Base-by-base conservation (phyloP, 2,797 vertebrate species). In the Sternotherus odoratus region DNA sequence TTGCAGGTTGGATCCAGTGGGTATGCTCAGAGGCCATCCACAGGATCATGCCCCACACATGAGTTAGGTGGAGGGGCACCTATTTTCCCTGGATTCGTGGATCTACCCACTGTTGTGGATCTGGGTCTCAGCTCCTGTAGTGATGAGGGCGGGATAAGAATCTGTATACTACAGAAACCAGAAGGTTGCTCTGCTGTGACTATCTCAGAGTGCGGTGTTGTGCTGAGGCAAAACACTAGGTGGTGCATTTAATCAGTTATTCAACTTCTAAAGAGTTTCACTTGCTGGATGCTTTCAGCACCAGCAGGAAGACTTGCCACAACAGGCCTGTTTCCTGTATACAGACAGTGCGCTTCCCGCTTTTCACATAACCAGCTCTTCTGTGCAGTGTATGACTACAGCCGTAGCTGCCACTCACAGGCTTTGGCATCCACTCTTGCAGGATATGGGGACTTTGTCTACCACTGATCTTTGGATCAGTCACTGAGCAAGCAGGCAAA, bases 171-270 rank as follows among this genome's bases (percentile, higher is more conserved):
- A 1, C 3, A 1, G 43, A 36, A 16, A 3, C 49, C 1, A 4
- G 1, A 49, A 53, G 19, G 11, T 1, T 36, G 53, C 66, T 39
- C 46, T 15, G 56, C 63, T 30, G 43, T 17, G 0, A 0, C 77
- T 46, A 30, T 43, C 33, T 13, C 2, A 51, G 83, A 74, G n/a
- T 77, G 0, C 30, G 30, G 56, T 86, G 88, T 80, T 82, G 74
- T 94, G 79, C 90, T 57, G 49, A 30, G 56, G 39, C 83, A 12
- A 77, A 91, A 78, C 95, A 82, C 90, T 95, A 96, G 96, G 86
- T 96, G 95, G 95, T 93, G 95, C 84, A 46, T 92, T 85, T 0
- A 9, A 78, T 92, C 75, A 85, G 63, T 77, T 43, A 60, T 90
- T 95, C 85, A 56, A 43, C 36, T 39, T 43, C 50, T 17, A 26